These are phyloP conservation scores for Cariama cristata DNA, from an alignment of 2,113 vertebrate species.

Conservation along the genomic window DNA sequence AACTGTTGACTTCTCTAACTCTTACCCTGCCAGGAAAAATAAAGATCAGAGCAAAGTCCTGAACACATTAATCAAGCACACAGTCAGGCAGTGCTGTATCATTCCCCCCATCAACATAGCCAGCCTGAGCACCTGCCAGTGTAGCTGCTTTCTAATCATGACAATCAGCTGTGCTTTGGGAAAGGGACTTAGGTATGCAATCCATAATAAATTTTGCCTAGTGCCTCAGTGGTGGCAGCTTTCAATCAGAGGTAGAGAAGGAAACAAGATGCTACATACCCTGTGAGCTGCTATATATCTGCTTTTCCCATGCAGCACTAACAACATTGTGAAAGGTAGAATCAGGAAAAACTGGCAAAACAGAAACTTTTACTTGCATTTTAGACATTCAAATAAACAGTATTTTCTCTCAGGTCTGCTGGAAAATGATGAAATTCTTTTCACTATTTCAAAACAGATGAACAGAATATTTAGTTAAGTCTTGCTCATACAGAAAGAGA, in stretches of 20 bases:
- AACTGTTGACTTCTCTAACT: conserved; percentile 7
- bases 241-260: neutral
- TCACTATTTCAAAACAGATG: neutral
- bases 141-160: neutral
- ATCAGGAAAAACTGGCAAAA: neutral
- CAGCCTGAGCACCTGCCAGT: neutral
- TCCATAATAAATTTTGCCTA: neutral
- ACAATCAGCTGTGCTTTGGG: neutral
- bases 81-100: neutral
- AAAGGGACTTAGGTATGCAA: neutral
- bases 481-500: neutral
- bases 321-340: neutral
- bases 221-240: neutral
- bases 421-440: neutral
- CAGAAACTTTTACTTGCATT: neutral
- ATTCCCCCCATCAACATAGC: neutral
- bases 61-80: neutral
- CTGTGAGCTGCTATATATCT: neutral
- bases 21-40: conserved; percentile 31
- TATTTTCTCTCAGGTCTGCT: neutral
- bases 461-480: neutral
- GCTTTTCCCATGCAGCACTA: neutral
- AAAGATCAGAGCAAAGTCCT: conserved; percentile 1
- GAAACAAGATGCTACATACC: neutral
- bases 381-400: neutral